Base-by-base conservation (phyloP, 2,888 invertebrate genomes). In the Tinea pellionella region DNA sequence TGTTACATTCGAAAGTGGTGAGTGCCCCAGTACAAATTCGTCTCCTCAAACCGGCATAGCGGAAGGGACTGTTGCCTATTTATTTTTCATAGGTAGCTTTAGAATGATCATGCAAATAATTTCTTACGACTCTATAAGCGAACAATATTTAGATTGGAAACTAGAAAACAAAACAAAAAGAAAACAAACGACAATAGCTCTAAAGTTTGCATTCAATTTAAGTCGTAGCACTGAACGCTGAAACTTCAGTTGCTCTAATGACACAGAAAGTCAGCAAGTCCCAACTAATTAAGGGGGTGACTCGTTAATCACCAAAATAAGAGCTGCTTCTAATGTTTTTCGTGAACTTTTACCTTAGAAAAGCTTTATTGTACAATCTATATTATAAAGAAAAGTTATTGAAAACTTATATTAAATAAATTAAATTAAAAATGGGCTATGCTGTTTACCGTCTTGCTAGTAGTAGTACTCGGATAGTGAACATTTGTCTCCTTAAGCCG, bases 251-350 rank as follows among this genome's bases (percentile, higher is more conserved):
- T 29, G 30, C 57, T 32, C 13, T 57, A 57, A 57, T 57, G 57
- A 57, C 57, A 55, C 29, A 57, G 57, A 57, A 57, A 57, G 57
- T 15, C 57, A 13, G 57, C n/a, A 57, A 57, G 57, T 57, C n/a
- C n/a, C n/a, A 57, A 57, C 57, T 57, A 57, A 57, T 57, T 57
- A 57, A 57, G 57, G 15, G 24, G 29, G 15, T n/a, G 55, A 57
- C 16, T 57, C 57, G 57, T 57, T 57, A 57, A 57, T 57, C 19
- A 57, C 57, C 32, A 6, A 37, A 37, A 37, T 37, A 37, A 37
- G 37, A 37, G 37, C n/a, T 37, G 9, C 37, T 37, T 37, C 4
- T 37, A 37, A 37, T 37, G 37, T 37, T 37, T 37, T 37, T n/a
- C 37, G 37, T 37, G 9, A 24, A 37, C 6, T 37, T 37, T 37